These are phyloP conservation scores for Eleutherodactylus coqui DNA, from an alignment of 2,797 vertebrate genomes.

Conservation along the genomic window DNA sequence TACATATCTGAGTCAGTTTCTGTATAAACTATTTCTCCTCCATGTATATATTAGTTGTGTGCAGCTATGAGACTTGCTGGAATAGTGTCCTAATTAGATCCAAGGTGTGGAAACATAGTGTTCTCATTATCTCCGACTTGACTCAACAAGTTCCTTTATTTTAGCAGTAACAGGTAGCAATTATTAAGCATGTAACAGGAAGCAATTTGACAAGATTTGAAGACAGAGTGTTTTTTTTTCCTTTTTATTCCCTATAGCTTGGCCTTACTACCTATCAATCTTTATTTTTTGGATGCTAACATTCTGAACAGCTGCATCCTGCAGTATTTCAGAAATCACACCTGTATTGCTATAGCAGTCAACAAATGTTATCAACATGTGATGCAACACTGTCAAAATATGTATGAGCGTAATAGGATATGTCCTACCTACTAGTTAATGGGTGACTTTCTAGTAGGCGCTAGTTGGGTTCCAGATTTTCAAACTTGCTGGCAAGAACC, in stretches of 20 bases:
- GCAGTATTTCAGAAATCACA: not conserved
- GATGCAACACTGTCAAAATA: not conserved
- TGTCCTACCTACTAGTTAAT: not conserved
- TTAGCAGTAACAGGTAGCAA: conserved; percentile 63
- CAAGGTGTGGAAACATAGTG: conserved; percentile 52
- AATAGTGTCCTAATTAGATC: conserved; percentile 35
- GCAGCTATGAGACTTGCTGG: not conserved
- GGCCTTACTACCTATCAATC: conserved; percentile 34
- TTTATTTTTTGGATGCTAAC: conserved; percentile 20
- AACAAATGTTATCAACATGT: not conserved
- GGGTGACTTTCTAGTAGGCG: too few species aligned
- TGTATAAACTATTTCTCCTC: not conserved
- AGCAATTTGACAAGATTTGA: conserved; percentile 65
- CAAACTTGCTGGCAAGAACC: not conserved
- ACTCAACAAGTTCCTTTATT: conserved; percentile 53
- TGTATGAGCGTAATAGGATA: not conserved
- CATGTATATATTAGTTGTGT: not conserved
- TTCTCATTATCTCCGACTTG: conserved; percentile 54
- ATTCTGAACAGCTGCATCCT: conserved; percentile 25
- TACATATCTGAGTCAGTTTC: not conserved
- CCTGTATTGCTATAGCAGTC: conserved; percentile 20
- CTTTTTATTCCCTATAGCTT: conserved; percentile 38
- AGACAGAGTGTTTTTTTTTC: not conserved
- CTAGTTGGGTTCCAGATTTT: not conserved
- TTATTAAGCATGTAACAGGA: conserved; percentile 66